Base-by-base conservation (phyloP, 2,888 invertebrate species). In the Lagria hirta region DNA sequence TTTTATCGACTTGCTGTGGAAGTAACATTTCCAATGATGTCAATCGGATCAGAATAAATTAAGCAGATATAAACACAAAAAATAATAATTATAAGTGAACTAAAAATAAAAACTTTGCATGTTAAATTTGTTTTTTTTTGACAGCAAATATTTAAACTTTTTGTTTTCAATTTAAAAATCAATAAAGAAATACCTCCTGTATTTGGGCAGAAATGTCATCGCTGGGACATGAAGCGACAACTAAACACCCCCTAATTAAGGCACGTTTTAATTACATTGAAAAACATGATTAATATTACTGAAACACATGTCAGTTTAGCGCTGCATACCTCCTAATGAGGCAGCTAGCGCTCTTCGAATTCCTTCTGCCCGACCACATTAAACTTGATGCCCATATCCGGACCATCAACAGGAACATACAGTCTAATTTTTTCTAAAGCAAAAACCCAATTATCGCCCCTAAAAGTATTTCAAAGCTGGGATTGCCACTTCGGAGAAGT, bases 261-360 rank as follows among this genome's bases (percentile, higher is more conserved):
- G 57, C 61, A 51, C 59, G 61, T 62, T 69, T 70, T 70, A 70
- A 70, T 70, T 69, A 65, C 64, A 63, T 54, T 60, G 57, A 63
- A 66, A 64, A 69, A 68, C 66, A 67, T 68, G 69, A 70, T 70
- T 70, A 70, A 71, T 71, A 70, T 68, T 66, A 66, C 58, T 54
- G 63, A 58, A 70, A 70, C 70, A 71, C 65, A 70, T 71, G 71
- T 70, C 70, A 68, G 68, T 71, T 71, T 71, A 71, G 69, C 70
- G 69, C 68, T 65, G 70, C 71, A 71, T 71, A 70, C 69, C 70
- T 70, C 68, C 66, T 71, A 71, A 71, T 71, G 71, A 71, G 70
- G 58, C 65, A 63, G 57, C 58, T 55, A 59, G 58, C 62, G 60
- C 60, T 61, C 53, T 55, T 54, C 52, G 58, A 61, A 69, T 68